A percentile compares a stretch with the other conserved stretches of the same genome.
These are phyloP conservation scores for Streptopelia turtur DNA, from an alignment of 2,797 vertebrate species.

Conservation along the genomic window DNA sequence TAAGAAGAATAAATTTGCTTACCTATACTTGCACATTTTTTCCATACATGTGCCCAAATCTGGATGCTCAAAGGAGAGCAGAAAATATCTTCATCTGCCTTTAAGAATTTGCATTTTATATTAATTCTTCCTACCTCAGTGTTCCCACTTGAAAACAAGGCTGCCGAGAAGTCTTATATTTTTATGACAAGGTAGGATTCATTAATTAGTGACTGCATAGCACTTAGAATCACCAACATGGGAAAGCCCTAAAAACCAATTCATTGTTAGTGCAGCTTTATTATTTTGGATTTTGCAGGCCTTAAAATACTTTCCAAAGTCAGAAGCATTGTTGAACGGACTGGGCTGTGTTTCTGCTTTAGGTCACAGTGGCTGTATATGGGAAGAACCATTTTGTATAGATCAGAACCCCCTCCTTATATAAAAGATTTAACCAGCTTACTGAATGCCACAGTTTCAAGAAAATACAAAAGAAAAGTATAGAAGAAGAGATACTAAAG, in stretches of 20 bases:
- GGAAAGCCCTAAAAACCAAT: not conserved
- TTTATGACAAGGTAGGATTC: not conserved
- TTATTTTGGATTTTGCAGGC: not conserved
- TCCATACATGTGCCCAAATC: not conserved
- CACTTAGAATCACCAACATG: not conserved
- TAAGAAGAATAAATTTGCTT: not conserved
- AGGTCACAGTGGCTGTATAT: not conserved
- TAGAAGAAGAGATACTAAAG: not conserved
- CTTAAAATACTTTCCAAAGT: not conserved
- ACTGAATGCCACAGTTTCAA: not conserved
- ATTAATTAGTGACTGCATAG: not conserved
- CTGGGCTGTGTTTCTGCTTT: not conserved
- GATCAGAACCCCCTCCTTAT: not conserved
- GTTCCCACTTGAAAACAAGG: not conserved
- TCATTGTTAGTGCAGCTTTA: not conserved
- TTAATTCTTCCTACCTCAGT: not conserved
- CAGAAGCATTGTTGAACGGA: not conserved
- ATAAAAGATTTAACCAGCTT: conserved; percentile 3
- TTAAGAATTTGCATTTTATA: not conserved
- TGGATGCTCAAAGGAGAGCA: not conserved
- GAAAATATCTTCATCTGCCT: not conserved
- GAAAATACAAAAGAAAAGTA: not conserved
- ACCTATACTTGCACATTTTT: not conserved
- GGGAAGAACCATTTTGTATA: not conserved
- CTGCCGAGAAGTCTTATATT: not conserved